phyloP scores from a whole-genome alignment of 2,888 invertebrate genomes.

The Imbricaverruca yamaguchii region DNA sequence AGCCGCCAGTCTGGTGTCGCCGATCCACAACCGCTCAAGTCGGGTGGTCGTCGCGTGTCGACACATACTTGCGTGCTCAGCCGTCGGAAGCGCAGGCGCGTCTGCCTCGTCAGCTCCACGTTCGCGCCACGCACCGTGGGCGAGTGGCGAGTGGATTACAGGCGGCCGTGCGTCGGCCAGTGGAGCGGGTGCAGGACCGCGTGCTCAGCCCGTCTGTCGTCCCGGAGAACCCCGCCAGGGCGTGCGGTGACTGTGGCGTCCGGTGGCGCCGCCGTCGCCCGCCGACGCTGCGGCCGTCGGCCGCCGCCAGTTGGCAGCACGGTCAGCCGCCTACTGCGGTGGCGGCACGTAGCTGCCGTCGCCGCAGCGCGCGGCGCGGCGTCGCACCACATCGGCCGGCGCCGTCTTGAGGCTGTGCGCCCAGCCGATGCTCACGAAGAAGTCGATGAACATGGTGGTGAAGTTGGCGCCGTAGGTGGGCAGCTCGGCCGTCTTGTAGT shows the following conservation, averaged over 20 bases:
- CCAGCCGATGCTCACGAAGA: conserved; percentile 73
- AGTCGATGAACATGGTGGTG: conserved; percentile 68
- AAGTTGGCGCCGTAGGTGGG: conserved; percentile 51
- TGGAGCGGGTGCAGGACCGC: not conserved
- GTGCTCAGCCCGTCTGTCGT: not conserved
- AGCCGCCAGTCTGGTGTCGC: no score
- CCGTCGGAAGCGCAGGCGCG: no score
- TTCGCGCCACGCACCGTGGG: no score
- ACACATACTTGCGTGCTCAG: no score
- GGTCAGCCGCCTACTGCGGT: not conserved
- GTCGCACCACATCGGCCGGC: conserved; percentile 55
- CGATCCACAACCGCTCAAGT: no score
- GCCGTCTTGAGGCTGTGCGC: conserved; percentile 80
- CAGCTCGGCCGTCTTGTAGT: conserved; percentile 81
- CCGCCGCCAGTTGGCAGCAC: no score
- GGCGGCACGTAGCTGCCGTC: conserved; percentile 49
- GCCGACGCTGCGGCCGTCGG: no score
- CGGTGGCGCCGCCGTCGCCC: not conserved
- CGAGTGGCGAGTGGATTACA: no score
- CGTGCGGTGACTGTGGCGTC: no score
- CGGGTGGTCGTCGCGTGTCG: no score
- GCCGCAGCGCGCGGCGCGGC: conserved; percentile 62
- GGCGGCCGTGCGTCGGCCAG: not conserved
- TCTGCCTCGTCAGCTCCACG: no score
- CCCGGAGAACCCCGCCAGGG: no score